Conservation (phyloP, 64 coral and sea anemone genomes). For the Montipora foliosa region DNA sequence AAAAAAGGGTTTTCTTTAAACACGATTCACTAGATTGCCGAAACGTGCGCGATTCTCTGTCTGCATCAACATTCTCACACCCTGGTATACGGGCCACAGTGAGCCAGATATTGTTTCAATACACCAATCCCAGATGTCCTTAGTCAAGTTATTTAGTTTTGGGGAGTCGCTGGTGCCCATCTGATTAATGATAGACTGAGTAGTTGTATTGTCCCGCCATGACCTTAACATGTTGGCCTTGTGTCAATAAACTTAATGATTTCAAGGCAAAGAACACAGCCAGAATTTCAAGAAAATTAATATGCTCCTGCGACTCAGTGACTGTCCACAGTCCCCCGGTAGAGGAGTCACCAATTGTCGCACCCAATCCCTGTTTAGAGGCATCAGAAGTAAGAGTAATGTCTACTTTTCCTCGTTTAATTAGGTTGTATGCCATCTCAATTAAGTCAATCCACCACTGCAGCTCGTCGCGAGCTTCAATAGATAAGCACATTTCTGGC, state of each 20-base stretch:
- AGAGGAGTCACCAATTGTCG: neutral
- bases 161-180: constrained; percentile 65
- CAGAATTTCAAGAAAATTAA: constrained; percentile 51
- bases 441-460: constrained; percentile 14
- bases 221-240: neutral
- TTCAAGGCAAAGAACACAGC: constrained; percentile 69
- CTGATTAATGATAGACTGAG: constrained; percentile 27
- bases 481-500: neutral
- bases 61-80: constrained; percentile 41
- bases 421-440: neutral
- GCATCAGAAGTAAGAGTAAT: constrained; percentile 53
- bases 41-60: constrained; percentile 45
- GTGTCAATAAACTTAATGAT: neutral
- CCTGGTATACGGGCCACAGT: no score
- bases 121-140: constrained; percentile 59
- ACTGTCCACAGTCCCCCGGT: constrained; percentile 19
- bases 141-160: constrained; percentile 46
- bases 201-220: constrained; percentile 70
- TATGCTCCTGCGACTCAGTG: constrained; percentile 33
- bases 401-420: neutral
- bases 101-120: no score
- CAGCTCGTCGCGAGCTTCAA: neutral
- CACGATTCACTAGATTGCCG: constrained; percentile 38
- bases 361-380: constrained; percentile 54
- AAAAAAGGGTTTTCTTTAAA: constrained; percentile 36